Percentiles rank a stretch among this genome's conserved stretches.
Conservation (phyloP, 1,140 invertebrate species). For the Leptinotarsa lineolata region DNA sequence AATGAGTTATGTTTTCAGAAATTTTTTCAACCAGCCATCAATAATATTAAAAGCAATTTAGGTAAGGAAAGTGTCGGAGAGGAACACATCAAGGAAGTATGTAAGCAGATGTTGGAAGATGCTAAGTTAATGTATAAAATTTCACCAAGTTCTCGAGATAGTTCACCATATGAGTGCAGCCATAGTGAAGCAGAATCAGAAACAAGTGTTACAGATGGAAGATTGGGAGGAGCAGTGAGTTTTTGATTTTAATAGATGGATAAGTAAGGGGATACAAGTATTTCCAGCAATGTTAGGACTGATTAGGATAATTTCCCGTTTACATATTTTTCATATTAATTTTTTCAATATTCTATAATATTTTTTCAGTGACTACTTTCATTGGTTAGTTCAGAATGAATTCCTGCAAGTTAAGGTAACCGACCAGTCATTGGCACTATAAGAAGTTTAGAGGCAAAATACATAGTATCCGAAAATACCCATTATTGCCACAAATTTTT, state of each 20-base stretch:
- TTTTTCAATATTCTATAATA: no score
- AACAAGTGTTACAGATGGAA: conserved; percentile 39
- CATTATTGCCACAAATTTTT: no score
- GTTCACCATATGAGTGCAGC: conserved; percentile 60
- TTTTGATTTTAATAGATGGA: neutral
- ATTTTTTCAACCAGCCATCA: conserved; percentile 79
- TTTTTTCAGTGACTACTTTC: no score
- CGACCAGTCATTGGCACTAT: no score
- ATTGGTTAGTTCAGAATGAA: no score
- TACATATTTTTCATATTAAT: no score
- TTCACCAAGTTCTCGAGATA: conserved; percentile 51
- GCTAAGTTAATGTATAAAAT: conserved; percentile 71
- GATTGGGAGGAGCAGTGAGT: conserved; percentile 38
- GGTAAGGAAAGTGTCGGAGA: conserved; percentile 74
- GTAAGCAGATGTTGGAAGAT: conserved; percentile 77
- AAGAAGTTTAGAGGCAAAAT: no score
- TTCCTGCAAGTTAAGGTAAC: no score
- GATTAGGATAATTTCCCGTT: no score
- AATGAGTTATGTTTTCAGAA: conserved; percentile 59
- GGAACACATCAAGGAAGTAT: conserved; percentile 74
- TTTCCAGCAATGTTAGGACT: no score
- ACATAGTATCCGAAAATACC: no score
- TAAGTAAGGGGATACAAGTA: neutral
- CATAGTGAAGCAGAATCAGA: conserved; percentile 57
- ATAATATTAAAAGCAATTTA: conserved; percentile 76